Evolutionary conservation across 2,113 vertebrate species (phyloP).

Genomic region (Phaethon lepturus): DNA sequence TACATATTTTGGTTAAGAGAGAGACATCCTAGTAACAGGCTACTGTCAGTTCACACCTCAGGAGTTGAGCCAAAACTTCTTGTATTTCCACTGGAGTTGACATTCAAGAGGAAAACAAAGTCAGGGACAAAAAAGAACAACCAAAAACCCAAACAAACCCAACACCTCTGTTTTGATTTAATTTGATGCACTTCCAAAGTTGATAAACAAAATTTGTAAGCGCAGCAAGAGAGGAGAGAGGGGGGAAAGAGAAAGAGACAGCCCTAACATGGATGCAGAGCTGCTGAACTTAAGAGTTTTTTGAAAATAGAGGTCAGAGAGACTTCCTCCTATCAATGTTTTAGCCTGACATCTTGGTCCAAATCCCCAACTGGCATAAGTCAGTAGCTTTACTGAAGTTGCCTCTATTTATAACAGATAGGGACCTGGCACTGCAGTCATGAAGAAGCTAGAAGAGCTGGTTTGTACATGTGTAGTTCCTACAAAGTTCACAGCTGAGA

Average conservation of each 20-base stretch:
- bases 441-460: neutral
- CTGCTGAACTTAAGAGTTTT: neutral
- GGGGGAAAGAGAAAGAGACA: neutral
- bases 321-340: neutral
- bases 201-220: neutral
- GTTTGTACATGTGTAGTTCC: neutral
- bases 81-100: neutral
- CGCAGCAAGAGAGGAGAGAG: neutral
- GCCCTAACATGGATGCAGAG: neutral
- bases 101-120: neutral
- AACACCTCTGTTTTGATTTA: neutral
- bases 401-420: neutral
- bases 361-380: neutral
- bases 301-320: neutral
- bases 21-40: neutral
- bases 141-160: too few relatives aligned
- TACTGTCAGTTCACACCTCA: neutral
- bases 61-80: neutral
- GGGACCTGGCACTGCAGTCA: neutral
- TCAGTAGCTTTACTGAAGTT: neutral
- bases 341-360: neutral
- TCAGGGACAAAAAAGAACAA: neutral
- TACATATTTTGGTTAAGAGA: neutral
- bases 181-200: neutral
- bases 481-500: fast-evolving